phyloP scores from a whole-genome alignment of 1,140 invertebrate species.

The Drosophila tropicalis region DNA sequence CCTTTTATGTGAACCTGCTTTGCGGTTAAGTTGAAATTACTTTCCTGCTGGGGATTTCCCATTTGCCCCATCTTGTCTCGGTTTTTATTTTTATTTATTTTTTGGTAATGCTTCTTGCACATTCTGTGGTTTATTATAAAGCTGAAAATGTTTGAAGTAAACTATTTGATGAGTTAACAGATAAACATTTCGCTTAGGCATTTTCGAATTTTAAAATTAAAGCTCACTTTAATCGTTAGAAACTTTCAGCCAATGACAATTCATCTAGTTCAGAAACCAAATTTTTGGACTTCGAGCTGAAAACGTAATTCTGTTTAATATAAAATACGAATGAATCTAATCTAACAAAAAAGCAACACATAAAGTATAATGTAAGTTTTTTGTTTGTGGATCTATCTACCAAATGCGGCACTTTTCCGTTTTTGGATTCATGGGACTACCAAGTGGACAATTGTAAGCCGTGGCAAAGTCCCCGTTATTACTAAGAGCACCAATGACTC shows the following conservation, averaged over 20 bases:
- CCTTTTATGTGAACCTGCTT: slow-evolving; percentile 36
- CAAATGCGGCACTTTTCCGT: slow-evolving; percentile 82
- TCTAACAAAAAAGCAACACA: neutral
- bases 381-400: slow-evolving; percentile 20
- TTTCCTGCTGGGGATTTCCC: slow-evolving; percentile 26
- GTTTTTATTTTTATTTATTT: neutral
- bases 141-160: slow-evolving; percentile 9
- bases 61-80: neutral
- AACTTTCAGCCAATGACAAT: too few species aligned
- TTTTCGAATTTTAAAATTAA: too few species aligned
- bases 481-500: slow-evolving; percentile 84
- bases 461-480: too few species aligned
- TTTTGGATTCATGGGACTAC: slow-evolving; percentile 86
- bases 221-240: neutral
- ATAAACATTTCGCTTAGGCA: neutral
- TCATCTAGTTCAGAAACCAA: too few species aligned
- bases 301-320: neutral
- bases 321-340: neutral
- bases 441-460: slow-evolving; percentile 52
- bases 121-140: neutral
- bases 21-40: slow-evolving; percentile 49
- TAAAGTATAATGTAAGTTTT: slow-evolving; percentile 1
- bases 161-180: slow-evolving; percentile 4
- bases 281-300: too few species aligned
- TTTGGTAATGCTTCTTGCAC: neutral